These are phyloP conservation scores for Scaptomyza flava DNA, from an alignment of 2,888 invertebrate species.

Conservation along the genomic window DNA sequence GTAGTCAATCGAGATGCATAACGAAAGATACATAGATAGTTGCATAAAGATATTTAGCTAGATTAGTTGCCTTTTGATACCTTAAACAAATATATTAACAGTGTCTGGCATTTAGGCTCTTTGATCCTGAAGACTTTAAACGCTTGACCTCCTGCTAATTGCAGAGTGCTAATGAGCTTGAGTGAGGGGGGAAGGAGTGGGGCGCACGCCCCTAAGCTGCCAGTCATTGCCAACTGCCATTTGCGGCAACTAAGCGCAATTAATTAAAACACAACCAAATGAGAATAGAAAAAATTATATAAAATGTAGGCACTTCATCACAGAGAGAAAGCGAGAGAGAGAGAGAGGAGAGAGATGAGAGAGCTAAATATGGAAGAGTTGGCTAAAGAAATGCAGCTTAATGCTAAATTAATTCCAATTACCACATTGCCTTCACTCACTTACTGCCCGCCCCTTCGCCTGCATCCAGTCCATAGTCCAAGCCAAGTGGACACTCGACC, in stretches of 20 bases:
- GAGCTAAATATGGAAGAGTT: slow-evolving; percentile 28
- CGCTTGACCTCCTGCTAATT: slow-evolving; percentile 48
- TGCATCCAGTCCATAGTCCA: slow-evolving; percentile 13
- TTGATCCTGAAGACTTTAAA: slow-evolving; percentile 25
- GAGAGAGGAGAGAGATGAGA: background rate
- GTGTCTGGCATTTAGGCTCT: slow-evolving; percentile 8
- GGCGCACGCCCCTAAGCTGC: slow-evolving; percentile 41
- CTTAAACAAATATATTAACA: slow-evolving; percentile 16
- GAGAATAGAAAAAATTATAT: slow-evolving; percentile 72
- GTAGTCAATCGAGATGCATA: slow-evolving; percentile 20
- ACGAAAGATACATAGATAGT: slow-evolving; percentile 17
- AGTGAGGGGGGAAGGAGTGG: slow-evolving; percentile 2
- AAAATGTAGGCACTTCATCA: slow-evolving; percentile 70
- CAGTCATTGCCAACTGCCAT: slow-evolving; percentile 57
- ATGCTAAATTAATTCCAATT: slow-evolving; percentile 80
- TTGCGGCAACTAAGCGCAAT: slow-evolving; percentile 73
- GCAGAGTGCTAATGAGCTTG: slow-evolving; percentile 61
- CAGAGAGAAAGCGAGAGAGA: slow-evolving; percentile 1
- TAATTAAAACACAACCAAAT: slow-evolving; percentile 67
- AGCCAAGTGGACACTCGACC: slow-evolving; percentile 54
- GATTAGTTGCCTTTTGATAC: slow-evolving; percentile 5
- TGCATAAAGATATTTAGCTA: slow-evolving; percentile 2
- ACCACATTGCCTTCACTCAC: slow-evolving; percentile 48
- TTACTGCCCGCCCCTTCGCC: slow-evolving; percentile 2
- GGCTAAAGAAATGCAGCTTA: slow-evolving; percentile 74